A percentile compares a stretch with the other conserved stretches of the same genome.
phyloP scores from a whole-genome alignment of 2,888 invertebrate genomes.

The Himalopsyche kuldschensis region DNA sequence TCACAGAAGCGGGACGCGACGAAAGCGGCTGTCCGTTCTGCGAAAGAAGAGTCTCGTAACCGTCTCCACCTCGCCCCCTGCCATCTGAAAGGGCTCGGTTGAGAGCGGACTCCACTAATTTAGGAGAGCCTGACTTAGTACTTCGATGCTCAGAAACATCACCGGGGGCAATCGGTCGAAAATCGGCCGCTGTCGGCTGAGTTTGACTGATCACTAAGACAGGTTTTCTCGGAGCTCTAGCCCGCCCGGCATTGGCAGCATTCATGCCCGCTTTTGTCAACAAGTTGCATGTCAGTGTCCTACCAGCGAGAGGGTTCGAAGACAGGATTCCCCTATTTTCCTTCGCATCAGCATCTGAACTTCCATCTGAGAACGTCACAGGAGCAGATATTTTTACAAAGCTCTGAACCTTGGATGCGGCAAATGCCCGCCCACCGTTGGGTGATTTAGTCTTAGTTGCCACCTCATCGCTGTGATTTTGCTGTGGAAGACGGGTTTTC shows the following conservation, averaged over 20 bases:
- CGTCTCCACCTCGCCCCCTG: conserved; percentile 30
- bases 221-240: conserved; percentile 40
- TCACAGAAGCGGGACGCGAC: conserved; percentile 48
- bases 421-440: conserved; percentile 22
- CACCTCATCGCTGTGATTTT: conserved; percentile 23
- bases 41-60: conserved; percentile 19
- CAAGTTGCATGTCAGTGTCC: conserved; percentile 45
- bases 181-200: conserved; percentile 43
- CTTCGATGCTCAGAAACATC: conserved; percentile 36
- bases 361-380: conserved; percentile 8
- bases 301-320: conserved; percentile 54
- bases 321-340: conserved; percentile 44
- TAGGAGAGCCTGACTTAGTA: conserved; percentile 40
- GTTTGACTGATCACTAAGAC: conserved; percentile 32
- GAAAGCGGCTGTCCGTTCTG: conserved; percentile 41
- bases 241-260: conserved; percentile 27
- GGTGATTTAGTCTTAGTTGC: conserved; percentile 22
- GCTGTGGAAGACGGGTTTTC: neutral
- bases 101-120: conserved; percentile 40
- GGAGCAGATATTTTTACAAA: conserved; percentile 22
- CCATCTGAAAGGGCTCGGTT: conserved; percentile 43
- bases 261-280: conserved; percentile 29
- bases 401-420: conserved; percentile 31
- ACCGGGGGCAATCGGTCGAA: conserved; percentile 41
- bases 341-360: conserved; percentile 33